Evolutionary conservation across 2,888 invertebrate species (phyloP), one percentile per base, ranked within the genome.

Genomic region (Microctonus aethiopoides): DNA sequence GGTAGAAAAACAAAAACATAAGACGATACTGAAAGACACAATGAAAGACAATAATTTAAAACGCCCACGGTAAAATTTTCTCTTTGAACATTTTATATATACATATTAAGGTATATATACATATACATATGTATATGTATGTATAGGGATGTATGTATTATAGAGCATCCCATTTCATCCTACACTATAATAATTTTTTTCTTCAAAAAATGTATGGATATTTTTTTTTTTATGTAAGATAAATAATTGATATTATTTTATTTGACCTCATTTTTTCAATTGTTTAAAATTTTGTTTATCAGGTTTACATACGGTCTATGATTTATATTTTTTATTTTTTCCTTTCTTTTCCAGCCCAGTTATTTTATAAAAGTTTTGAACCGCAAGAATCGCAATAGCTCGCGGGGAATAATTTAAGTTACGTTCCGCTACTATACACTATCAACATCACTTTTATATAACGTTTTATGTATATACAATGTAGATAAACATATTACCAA

Each of bases 231-330:
- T 29, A 29, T 29, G 52, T 16, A 16, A 22, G 4, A 57, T 16
- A 5, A 2, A n/a, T 16, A 10, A 24, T 63, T 26, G 20, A n/a
- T 61, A 10, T 16, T 24, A 26, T 59, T 34, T 61, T 26, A 46
- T 46, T 68, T 73, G 78, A 70, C 79, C 78, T 77, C 70, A 54
- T 77, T 79, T 75, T 72, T 70, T 41, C 75, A 57, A 68, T 71
- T 34, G 74, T 68, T 78, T 76, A 80, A 80, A 81, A 81, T 78
- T 80, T 81, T 79, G 80, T 81, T 81, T 81, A 81, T 81, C 79
- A 77, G 79, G 80, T 81, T 80, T 80, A 81, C 79, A 52, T 24
- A 46, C 16, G 20, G 16, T 46, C 16, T 16, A 16, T 34, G 76
- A 80, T 80, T 80, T 79, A 80, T 80, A 78, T 80, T 80, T 77